These are phyloP conservation scores for Muscina levida DNA, from an alignment of 2,888 invertebrate species.

Conservation along the genomic window DNA sequence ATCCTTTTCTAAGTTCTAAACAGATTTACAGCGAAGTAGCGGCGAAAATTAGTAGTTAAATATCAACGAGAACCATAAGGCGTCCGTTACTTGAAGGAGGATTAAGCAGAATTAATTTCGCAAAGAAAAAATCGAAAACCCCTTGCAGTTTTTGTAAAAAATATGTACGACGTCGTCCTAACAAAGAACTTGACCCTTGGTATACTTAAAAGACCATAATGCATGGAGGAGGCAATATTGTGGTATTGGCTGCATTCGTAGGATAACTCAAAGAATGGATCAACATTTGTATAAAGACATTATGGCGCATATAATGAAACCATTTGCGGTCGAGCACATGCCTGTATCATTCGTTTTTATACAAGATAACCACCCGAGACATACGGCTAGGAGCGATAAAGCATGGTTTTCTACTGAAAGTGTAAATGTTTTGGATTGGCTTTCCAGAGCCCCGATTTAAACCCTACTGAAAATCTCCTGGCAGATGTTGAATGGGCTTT, in stretches of 20 bases:
- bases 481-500: slow-evolving; percentile 17
- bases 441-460: slow-evolving; percentile 3
- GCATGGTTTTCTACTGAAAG: neutral
- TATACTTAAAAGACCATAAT: neutral
- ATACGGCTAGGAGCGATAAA: slow-evolving; percentile 18
- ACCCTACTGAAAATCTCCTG: slow-evolving; percentile 30
- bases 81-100: too few relatives aligned
- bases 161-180: neutral
- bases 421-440: neutral
- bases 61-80: too few relatives aligned
- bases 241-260: neutral
- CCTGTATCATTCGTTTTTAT: slow-evolving; percentile 7
- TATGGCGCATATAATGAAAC: slow-evolving; percentile 10
- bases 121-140: too few relatives aligned
- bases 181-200: neutral
- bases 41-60: too few relatives aligned
- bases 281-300: slow-evolving; percentile 39
- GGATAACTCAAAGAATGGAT: slow-evolving; percentile 19
- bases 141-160: neutral
- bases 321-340: slow-evolving; percentile 37
- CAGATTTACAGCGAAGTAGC: too few relatives aligned
- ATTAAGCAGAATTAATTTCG: too few relatives aligned
- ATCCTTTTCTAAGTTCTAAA: too few relatives aligned
- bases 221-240: neutral
- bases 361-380: slow-evolving; percentile 27